A percentile compares a stretch with the other conserved stretches of the same genome.
Evolutionary conservation across 2,797 vertebrate species (phyloP).

Genomic region (Sciurus vulgaris): DNA sequence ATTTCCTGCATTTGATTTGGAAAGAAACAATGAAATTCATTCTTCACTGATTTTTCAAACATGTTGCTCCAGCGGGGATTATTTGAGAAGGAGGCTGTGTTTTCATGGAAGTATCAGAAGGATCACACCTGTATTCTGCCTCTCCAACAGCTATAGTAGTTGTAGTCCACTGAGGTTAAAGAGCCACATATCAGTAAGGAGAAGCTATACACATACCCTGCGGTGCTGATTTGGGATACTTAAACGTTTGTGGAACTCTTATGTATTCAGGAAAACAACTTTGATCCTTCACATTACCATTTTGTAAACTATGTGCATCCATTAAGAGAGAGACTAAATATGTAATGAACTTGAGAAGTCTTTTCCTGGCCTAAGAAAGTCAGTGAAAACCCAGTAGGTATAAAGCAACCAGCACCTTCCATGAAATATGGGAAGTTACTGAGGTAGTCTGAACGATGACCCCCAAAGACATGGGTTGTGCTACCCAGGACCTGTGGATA

Average conservation of each 20-base stretch:
- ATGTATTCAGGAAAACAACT: background rate
- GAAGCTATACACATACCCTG: no score
- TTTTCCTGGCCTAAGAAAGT: background rate
- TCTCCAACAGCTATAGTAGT: background rate
- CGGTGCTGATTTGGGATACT: background rate
- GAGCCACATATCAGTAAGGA: background rate
- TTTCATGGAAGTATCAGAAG: background rate
- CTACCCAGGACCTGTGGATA: background rate
- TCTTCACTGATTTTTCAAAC: slow-evolving; percentile 74
- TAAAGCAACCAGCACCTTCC: background rate
- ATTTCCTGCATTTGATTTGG: slow-evolving; percentile 78
- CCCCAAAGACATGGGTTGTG: rapidly evolving
- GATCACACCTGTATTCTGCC: background rate
- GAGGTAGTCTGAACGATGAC: background rate
- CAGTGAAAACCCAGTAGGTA: background rate
- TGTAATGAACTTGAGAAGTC: background rate
- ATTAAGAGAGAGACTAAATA: background rate
- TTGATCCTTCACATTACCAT: background rate
- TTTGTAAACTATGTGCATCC: background rate
- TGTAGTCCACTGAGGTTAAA: background rate
- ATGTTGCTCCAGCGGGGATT: slow-evolving; percentile 33
- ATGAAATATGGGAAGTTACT: background rate
- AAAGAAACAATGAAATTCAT: slow-evolving; percentile 72
- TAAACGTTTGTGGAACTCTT: background rate
- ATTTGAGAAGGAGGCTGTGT: slow-evolving; percentile 14